Base-by-base conservation (phyloP, 2,113 vertebrate genomes). In the Typhlomys cinereus region DNA sequence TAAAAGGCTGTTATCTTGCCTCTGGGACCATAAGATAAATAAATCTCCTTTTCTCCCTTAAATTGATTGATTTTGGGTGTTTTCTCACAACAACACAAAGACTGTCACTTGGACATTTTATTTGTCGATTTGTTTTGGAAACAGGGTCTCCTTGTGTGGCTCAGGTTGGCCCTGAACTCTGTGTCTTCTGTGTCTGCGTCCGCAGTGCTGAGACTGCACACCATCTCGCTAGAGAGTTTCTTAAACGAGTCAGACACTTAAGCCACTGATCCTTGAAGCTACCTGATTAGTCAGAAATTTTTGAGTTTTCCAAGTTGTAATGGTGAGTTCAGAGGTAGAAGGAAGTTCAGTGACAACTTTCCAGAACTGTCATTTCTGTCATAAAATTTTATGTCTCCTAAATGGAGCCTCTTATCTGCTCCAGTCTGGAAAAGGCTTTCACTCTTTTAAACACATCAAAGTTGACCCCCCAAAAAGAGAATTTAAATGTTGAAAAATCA, bases 191-290 rank as follows among this genome's bases (percentile, higher is more conserved):
- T 25, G 7, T 52, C 64, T 61, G 25, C 25, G 12, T 52, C 34
- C 10, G n/a, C 5, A 12, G n/a, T 18, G 62, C 29, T 29, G n/a
- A 25, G n/a, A 52, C 52, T 27, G 34, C 14, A 23, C 34, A 27
- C 13, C 9, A 12, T 48, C 81, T 7, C 14, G 46, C 34, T 67
- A 5, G 11, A 15, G 48, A 76, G 39, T 66, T 93, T 89, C 36
- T 87, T 76, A 92, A 88, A 59, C 57, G 73, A 87, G 23, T n/a
- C 75, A 66, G 80, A 7, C 10, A 41, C 61, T 70, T 75, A 79
- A 70, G n/a, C 57, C 20, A 75, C 59, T 44, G n/a, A 50, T 36
- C 52, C 57, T 81, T 74, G 20, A 57, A 78, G 31, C 81, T 70
- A 71, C 25, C 71, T 54, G 85, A 54, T 10, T 5, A 61, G 18